Evolutionary conservation across 2,888 invertebrate species (phyloP).

Genomic region (Euphydryas editha): DNA sequence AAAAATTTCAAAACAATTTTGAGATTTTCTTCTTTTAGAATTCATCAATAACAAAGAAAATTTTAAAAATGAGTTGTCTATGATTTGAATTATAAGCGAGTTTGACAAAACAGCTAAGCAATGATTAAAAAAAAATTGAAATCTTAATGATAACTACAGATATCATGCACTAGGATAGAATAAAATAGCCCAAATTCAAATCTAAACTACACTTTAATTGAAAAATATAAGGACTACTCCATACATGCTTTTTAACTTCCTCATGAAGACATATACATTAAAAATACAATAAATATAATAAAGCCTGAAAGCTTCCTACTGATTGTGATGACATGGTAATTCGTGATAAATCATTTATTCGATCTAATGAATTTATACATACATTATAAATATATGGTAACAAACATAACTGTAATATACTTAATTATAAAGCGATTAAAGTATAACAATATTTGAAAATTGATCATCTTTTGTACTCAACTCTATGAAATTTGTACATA

Average conservation of each 20-base stretch:
- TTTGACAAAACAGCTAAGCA: background rate
- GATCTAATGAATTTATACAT: constrained; percentile 47
- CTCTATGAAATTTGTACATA: too few species aligned
- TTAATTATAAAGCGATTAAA: background rate
- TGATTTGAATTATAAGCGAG: too few species aligned
- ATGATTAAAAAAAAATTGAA: background rate
- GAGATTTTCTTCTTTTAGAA: too few species aligned
- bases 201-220: constrained; percentile 35
- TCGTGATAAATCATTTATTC: constrained; percentile 64
- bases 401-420: constrained; percentile 49
- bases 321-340: constrained; percentile 67
- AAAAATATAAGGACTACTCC: constrained; percentile 54
- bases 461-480: background rate
- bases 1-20: too few species aligned
- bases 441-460: constrained; percentile 20
- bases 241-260: constrained; percentile 71
- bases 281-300: too few species aligned
- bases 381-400: constrained; percentile 50
- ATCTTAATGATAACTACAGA: background rate
- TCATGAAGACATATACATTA: constrained; percentile 30
- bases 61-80: too few species aligned
- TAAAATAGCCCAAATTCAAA: constrained; percentile 61
- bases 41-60: too few species aligned
- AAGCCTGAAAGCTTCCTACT: constrained; percentile 78
- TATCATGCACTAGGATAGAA: constrained; percentile 48